Evolutionary conservation across 1,140 invertebrate genomes (phyloP).

Genomic region (Bombus balteatus): DNA sequence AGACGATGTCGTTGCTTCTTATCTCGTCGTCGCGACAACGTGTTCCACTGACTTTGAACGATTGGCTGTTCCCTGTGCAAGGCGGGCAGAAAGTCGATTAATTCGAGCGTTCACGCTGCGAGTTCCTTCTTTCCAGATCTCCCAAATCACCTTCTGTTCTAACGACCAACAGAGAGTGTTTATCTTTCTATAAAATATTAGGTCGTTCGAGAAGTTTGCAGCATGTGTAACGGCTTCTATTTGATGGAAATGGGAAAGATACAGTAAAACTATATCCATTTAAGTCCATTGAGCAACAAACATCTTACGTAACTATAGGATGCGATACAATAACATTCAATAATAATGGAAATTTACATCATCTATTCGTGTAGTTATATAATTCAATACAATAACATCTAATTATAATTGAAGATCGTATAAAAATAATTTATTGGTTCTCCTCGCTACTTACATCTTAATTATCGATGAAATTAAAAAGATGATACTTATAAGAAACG

Average conservation of each 20-base stretch:
- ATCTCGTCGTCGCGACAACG: slow-evolving; percentile 23
- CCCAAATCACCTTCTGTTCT: background rate
- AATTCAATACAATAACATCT: no score
- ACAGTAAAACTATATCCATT: background rate
- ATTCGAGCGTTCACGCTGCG: slow-evolving; percentile 13
- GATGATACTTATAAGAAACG: no score
- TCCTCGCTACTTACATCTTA: no score
- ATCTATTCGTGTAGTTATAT: no score
- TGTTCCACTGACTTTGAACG: slow-evolving; percentile 50
- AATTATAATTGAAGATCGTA: no score
- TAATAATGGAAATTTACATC: background rate
- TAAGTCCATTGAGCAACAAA: background rate
- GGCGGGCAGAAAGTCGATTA: slow-evolving; percentile 30
- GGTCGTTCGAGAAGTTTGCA: background rate
- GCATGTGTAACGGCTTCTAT: background rate
- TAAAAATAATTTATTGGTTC: no score
- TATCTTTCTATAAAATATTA: background rate
- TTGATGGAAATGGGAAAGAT: background rate
- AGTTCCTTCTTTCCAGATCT: background rate
- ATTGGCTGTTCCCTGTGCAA: slow-evolving; percentile 31
- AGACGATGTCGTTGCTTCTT: slow-evolving; percentile 42
- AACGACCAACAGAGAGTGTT: background rate
- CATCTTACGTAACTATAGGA: no score
- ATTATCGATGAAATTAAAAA: no score
- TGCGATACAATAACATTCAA: background rate